Evolutionary conservation across 2,888 invertebrate genomes (phyloP).

Genomic region (Tyria jacobaeae): DNA sequence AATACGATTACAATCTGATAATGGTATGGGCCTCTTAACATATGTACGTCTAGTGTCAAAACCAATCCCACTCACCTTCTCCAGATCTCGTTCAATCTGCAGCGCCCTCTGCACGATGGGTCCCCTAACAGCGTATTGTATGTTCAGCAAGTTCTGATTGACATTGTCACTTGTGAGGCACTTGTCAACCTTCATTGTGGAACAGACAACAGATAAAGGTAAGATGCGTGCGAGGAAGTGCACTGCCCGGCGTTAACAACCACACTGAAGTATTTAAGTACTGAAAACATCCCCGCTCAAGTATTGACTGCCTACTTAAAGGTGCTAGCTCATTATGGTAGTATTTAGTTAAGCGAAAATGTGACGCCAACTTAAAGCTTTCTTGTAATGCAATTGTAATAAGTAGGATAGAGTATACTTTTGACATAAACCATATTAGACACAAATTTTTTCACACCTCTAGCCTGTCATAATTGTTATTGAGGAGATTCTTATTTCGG

Average conservation of each 20-base stretch:
- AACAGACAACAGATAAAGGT: not conserved
- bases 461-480: no score
- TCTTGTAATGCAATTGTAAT: no score
- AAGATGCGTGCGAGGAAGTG: not conserved
- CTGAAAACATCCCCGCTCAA: not conserved
- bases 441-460: no score
- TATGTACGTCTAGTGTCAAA: no score
- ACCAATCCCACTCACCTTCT: constrained; percentile 80
- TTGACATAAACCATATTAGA: no score
- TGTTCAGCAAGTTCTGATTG: constrained; percentile 89
- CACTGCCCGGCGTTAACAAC: not conserved
- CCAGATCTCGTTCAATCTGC: constrained; percentile 90
- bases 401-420: no score
- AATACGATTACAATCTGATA: no score
- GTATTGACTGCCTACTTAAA: not conserved
- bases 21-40: no score
- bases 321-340: not conserved
- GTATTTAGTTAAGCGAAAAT: not conserved
- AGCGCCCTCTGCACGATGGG: constrained; percentile 91
- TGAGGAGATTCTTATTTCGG: no score
- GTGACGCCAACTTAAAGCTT: no score
- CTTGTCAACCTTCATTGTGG: constrained; percentile 61
- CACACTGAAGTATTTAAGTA: not conserved
- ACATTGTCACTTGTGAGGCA: constrained; percentile 82
- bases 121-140: constrained; percentile 94